Evolutionary conservation across 1,140 invertebrate genomes (phyloP), one percentile per base, ranked within the genome.

Genomic region (Plodia interpunctella): DNA sequence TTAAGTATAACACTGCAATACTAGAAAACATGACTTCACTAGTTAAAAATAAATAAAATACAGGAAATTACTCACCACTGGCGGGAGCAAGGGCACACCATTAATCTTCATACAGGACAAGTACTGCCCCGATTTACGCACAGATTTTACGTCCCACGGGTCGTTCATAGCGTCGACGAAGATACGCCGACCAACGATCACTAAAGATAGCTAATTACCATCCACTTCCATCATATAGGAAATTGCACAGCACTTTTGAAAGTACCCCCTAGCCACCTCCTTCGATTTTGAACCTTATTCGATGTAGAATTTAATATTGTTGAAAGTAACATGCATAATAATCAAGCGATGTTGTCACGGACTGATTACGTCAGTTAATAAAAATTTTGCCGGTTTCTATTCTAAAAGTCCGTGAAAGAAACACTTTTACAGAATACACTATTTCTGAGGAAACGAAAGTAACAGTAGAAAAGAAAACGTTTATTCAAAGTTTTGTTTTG

Each of bases 61-160:
- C 49, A 51, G 49, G 20, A 57, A 59, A 59, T 59, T 15, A 88
- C 90, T 90, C 90, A 93, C 93, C 74, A 93, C 69, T 32, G 93
- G 93, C 52, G 92, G 92, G 56, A 94, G 82, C 68, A 94, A 90
- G 35, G 92, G 91, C 52, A 91, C 85, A 50, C 92, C 92, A 78
- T 92, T 91, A 63, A 93, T 81, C 87, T 92, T 92, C 67, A 93
- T 92, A 65, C 92, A 93, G 54, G 92, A 92, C 57, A 88, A 72
- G 67, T 92, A 92, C 59, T 87, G 84, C 54, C 76, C 70, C 0
- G 80, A 72, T 53, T 80, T 78, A 59, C 80, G 73, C 64, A 85
- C 83, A 25, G 78, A 83, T 70, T 87, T 90, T 19, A 87, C 87
- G 59, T 87, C 82, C 84, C 83, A 88, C 66, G 83, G 83, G 60